Evolutionary conservation across 1,140 invertebrate genomes (phyloP).

Genomic region (Caenorhabditis inopinata): DNA sequence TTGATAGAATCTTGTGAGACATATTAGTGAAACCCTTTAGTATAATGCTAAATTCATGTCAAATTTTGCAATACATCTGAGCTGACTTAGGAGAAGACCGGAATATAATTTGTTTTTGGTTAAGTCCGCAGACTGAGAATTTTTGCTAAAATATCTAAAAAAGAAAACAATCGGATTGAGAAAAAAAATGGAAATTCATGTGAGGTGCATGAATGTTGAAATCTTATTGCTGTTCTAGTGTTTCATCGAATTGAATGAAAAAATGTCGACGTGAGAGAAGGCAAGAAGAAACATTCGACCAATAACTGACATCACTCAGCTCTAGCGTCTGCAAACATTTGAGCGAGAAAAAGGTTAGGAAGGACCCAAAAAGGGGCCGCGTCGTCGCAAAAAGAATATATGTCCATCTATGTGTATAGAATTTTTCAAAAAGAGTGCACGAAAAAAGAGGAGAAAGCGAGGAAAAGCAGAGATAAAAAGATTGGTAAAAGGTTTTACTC

Average conservation of each 20-base stretch:
- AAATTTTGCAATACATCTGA: no score
- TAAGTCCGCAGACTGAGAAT: no score
- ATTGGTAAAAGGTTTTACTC: conserved; percentile 17
- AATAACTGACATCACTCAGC: conserved; percentile 2
- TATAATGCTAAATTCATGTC: no score
- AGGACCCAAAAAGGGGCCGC: neutral
- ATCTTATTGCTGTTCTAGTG: neutral
- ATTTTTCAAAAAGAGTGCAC: conserved; percentile 10
- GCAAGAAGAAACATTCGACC: conserved; percentile 27
- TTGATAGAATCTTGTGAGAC: no score
- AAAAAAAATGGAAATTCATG: neutral
- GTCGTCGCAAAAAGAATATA: neutral
- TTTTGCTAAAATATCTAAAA: no score
- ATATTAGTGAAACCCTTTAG: no score
- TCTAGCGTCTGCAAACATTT: conserved; percentile 9
- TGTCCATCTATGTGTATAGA: conserved; percentile 7
- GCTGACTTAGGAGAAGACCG: no score
- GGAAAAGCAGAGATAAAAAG: neutral
- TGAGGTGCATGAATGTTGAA: neutral
- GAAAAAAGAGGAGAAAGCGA: neutral
- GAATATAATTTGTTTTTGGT: no score
- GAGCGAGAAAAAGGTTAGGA: neutral
- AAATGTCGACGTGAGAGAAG: conserved; percentile 25
- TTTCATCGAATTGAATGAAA: neutral
- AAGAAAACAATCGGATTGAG: neutral